phyloP scores from a whole-genome alignment of 2,888 invertebrate species.

The Yponomeuta plumbellus region DNA sequence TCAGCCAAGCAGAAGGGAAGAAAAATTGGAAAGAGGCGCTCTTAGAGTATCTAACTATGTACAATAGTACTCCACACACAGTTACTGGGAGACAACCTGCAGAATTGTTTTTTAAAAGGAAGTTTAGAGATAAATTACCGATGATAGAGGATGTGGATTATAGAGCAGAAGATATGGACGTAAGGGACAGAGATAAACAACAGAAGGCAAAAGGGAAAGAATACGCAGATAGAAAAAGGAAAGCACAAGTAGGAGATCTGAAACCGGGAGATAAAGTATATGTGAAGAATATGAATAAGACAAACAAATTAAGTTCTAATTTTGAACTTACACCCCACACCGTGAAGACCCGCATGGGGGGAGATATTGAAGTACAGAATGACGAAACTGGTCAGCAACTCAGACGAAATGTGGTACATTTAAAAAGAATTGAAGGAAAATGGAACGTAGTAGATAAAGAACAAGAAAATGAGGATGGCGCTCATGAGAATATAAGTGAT shows the following conservation, averaged over 20 bases:
- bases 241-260: constrained; percentile 8
- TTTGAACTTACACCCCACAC: constrained; percentile 9
- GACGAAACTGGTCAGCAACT: constrained; percentile 11
- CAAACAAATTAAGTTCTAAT: constrained; percentile 4
- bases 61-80: constrained; percentile 18
- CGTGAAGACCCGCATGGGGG: background rate
- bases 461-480: no score
- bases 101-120: constrained; percentile 11
- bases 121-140: constrained; percentile 14
- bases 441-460: no score
- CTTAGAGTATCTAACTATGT: constrained; percentile 22
- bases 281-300: constrained; percentile 14
- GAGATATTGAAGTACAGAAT: constrained; percentile 14
- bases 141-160: background rate
- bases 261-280: constrained; percentile 16
- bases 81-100: constrained; percentile 14
- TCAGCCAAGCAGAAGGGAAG: constrained; percentile 24
- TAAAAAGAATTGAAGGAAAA: constrained; percentile 13
- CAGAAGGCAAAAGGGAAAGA: constrained; percentile 10
- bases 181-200: constrained; percentile 9
- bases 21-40: constrained; percentile 21
- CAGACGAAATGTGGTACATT: constrained; percentile 13
- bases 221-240: constrained; percentile 12
- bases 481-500: no score
- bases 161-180: background rate